phyloP scores from a whole-genome alignment of 2,888 invertebrate genomes.

The Ashinkailepas kermadecensis region DNA sequence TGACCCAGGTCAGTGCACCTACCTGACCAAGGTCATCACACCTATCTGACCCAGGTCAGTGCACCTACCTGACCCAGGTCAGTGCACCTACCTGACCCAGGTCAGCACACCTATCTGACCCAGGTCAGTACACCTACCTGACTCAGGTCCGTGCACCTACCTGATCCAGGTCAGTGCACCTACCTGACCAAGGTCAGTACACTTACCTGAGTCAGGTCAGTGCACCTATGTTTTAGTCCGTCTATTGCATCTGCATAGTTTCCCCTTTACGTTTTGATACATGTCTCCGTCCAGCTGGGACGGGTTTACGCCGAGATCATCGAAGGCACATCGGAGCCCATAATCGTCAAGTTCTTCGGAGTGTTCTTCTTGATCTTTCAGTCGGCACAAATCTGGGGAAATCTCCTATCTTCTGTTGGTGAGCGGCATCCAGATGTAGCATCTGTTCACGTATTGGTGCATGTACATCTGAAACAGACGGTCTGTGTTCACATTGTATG shows the following conservation, averaged over 20 bases:
- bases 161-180: no score
- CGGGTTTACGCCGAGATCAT: background rate
- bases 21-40: no score
- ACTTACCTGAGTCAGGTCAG: no score
- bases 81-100: background rate
- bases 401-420: slow-evolving; percentile 87
- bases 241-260: no score
- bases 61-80: no score
- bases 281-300: slow-evolving; percentile 1
- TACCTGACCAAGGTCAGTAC: background rate
- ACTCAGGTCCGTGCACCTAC: background rate
- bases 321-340: background rate
- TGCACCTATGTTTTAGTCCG: no score
- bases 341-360: slow-evolving; percentile 66
- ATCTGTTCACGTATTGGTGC: no score
- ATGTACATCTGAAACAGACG: no score
- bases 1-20: slow-evolving; percentile 52
- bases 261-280: no score
- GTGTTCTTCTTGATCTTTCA: slow-evolving; percentile 98
- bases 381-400: slow-evolving; percentile 92
- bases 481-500: no score
- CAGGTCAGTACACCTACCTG: no score
- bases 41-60: background rate
- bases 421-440: no score
- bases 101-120: background rate